Evolutionary conservation across 2,888 invertebrate species (phyloP), one percentile per base, ranked within the genome.

Genomic region (Hemistola chrysoprasaria): DNA sequence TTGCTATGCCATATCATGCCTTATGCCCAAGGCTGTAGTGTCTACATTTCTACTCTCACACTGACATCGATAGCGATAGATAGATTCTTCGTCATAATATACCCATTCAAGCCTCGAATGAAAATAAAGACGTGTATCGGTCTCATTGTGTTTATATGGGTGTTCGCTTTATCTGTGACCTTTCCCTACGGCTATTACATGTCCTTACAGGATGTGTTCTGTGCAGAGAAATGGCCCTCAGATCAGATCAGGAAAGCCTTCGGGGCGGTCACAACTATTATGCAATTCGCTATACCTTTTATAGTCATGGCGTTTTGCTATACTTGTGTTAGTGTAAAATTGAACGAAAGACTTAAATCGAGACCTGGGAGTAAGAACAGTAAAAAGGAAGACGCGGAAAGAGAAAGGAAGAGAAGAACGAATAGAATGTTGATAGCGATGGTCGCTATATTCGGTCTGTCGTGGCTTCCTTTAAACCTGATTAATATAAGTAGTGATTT

Each of bases 1-100:
- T 87, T 92, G 8, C 86, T 97, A 21, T 97, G 97, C 76, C 95
- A 96, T 72, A 90, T 97, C 52, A 94, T 97, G 53, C 95, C 97
- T 20, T 95, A 95, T 77, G 94, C 95, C 6, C 95, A 95, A 81
- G 96, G 96, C 16, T 94, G 95, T 43, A 95, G 95, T 70, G 95
- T 97, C 27, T 97, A 97, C 78, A 96, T 97, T 56, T 96, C 96
- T 24, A 96, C 97, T 0, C 86, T 97, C 50, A 97, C 97, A 0
- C 90, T 97, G 27, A 97, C 96, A 1, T 95, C 96, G 11, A 97
- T 98, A 54, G 97, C 97, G n/a, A 92, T 97, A 50, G 97, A 97
- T 81, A 91, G 97, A 47, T 97, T 95, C 79, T 94, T 96, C 69
- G 97, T 97, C 38, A 97, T 97, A 62, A 93, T 97, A 45, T 94